A percentile compares a stretch with the other conserved stretches of the same genome.
phyloP scores from a whole-genome alignment of 1,140 invertebrate species.

The Argopecten irradians region DNA sequence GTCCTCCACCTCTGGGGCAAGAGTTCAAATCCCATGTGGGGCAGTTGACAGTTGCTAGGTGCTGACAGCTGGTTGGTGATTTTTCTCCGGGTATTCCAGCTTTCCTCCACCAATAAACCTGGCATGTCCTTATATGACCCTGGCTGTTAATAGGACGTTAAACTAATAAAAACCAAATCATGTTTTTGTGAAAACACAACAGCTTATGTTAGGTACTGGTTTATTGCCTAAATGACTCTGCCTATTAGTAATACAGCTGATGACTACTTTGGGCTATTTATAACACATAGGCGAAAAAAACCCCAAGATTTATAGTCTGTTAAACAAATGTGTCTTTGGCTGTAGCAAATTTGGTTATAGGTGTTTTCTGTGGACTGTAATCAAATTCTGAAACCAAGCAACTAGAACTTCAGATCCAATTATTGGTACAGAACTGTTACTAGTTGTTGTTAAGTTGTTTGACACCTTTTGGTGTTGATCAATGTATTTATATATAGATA shows the following conservation, averaged over 20 bases:
- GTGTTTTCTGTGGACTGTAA: not conserved
- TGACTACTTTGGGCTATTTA: not conserved
- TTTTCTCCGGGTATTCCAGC: too few species aligned
- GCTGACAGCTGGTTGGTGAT: too few species aligned
- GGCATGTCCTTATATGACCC: too few species aligned
- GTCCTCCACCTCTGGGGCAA: too few species aligned
- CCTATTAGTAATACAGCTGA: not conserved
- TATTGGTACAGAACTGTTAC: not conserved
- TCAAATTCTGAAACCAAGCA: not conserved
- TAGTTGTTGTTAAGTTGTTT: not conserved
- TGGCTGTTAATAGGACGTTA: too few species aligned
- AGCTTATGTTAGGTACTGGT: too few species aligned
- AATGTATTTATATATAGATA: too few species aligned
- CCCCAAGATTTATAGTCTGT: not conserved
- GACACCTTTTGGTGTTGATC: not conserved
- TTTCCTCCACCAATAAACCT: too few species aligned
- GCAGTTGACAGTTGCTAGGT: too few species aligned
- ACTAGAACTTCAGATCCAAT: not conserved
- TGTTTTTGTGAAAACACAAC: not conserved
- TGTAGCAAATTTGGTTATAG: not conserved
- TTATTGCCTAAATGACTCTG: too few species aligned
- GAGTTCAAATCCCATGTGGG: too few species aligned
- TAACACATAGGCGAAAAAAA: not conserved
- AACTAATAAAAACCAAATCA: too few species aligned
- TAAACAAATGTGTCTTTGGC: not conserved